Conservation (phyloP, 2,888 invertebrate species). For the Doris montereyensis region DNA sequence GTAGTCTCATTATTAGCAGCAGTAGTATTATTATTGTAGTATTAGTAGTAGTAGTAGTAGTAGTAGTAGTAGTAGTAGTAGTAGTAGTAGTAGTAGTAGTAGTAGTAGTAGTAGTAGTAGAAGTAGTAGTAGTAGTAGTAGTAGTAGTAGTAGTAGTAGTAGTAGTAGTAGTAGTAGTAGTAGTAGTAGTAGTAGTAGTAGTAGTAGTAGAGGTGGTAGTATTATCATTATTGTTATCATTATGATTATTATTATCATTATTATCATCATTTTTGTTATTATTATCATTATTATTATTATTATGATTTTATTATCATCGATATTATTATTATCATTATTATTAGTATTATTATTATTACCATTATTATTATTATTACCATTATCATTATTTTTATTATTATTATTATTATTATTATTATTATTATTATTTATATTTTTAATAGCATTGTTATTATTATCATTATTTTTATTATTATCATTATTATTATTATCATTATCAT, state of each 20-base stretch:
- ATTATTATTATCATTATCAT: slow-evolving; percentile 5
- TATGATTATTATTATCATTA: neutral
- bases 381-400: neutral
- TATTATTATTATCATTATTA: neutral
- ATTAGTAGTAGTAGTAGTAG: too few species aligned
- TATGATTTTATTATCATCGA: slow-evolving; percentile 1
- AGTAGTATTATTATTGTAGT: too few species aligned
- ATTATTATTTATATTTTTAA: neutral
- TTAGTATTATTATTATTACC: neutral
- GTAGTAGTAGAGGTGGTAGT: too few species aligned
- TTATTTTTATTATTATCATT: neutral
- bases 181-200: slow-evolving; percentile 7
- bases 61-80: slow-evolving; percentile 18
- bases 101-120: slow-evolving; percentile 10
- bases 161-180: slow-evolving; percentile 12
- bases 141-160: neutral
- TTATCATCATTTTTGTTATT: neutral
- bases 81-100: slow-evolving; percentile 13
- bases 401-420: neutral
- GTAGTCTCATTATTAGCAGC: too few species aligned
- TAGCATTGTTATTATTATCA: slow-evolving; percentile 1
- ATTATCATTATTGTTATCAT: neutral
- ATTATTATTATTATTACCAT: slow-evolving; percentile 1
- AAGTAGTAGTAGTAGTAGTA: slow-evolving; percentile 22
- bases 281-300: neutral